phyloP scores from a whole-genome alignment of 2,888 invertebrate species.

The Amorpha juglandis region DNA sequence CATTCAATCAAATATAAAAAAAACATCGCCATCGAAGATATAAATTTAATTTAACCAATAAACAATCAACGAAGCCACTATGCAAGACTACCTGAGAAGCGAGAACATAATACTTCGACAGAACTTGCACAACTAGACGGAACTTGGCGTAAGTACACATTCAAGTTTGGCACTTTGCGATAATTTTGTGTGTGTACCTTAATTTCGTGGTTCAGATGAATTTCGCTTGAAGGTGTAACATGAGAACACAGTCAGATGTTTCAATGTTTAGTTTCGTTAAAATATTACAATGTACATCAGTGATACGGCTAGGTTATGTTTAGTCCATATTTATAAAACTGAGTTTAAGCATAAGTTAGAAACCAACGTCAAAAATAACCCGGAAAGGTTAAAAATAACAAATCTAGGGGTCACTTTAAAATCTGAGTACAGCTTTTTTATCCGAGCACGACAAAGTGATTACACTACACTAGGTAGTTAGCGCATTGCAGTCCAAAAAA shows the following conservation, averaged over 20 bases:
- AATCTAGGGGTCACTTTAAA: too few relatives aligned
- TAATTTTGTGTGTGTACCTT: conserved; percentile 6
- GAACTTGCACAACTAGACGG: conserved; percentile 5
- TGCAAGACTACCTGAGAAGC: not conserved
- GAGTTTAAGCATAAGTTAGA: too few relatives aligned
- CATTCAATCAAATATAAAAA: too few relatives aligned
- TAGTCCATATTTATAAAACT: too few relatives aligned
- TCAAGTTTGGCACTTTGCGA: conserved; percentile 13
- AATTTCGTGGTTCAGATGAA: conserved; percentile 1
- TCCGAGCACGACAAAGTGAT: too few relatives aligned
- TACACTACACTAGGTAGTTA: too few relatives aligned
- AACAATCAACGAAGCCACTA: not conserved
- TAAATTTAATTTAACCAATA: not conserved
- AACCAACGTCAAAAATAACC: too few relatives aligned
- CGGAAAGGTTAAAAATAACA: too few relatives aligned
- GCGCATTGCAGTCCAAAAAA: too few relatives aligned
- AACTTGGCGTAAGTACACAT: not conserved
- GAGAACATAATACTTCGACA: conserved; percentile 1
- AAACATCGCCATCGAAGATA: not conserved
- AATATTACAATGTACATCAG: too few relatives aligned
- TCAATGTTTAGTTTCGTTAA: not conserved
- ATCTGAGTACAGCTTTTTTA: too few relatives aligned
- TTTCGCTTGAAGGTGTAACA: not conserved
- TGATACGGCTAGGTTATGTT: too few relatives aligned
- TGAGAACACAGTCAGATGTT: conserved; percentile 17